Percentiles rank a stretch among this genome's conserved stretches.
Evolutionary conservation across 2,888 invertebrate species (phyloP).

Genomic region (Morpho achilles): DNA sequence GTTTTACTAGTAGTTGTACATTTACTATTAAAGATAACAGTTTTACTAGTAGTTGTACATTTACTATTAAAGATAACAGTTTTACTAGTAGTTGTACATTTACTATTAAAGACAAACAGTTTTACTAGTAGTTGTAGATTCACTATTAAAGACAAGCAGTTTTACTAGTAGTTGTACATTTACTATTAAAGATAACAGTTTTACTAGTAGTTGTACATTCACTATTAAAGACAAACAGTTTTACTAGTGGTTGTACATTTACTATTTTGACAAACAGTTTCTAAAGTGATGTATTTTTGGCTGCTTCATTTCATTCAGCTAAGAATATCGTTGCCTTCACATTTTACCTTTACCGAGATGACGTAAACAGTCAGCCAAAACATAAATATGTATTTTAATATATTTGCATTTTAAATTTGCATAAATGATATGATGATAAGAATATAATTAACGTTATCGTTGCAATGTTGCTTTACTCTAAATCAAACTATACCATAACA

Average conservation of each 20-base stretch:
- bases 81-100: too few relatives aligned
- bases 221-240: too few relatives aligned
- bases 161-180: too few relatives aligned
- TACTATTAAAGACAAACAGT: too few relatives aligned
- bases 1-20: too few relatives aligned
- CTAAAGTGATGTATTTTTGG: not conserved
- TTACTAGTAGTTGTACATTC: too few relatives aligned
- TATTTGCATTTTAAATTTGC: constrained; percentile 4
- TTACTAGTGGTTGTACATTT: not conserved
- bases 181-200: too few relatives aligned
- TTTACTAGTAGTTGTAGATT: too few relatives aligned
- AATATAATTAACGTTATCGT: too few relatives aligned
- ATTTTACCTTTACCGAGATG: constrained; percentile 1
- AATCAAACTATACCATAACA: not conserved
- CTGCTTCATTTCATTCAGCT: not conserved
- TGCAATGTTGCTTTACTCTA: not conserved
- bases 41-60: not conserved
- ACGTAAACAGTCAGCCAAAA: not conserved
- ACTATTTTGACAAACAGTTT: not conserved
- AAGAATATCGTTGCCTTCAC: not conserved
- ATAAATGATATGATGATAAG: not conserved
- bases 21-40: too few relatives aligned
- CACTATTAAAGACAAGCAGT: too few relatives aligned
- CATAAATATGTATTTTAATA: not conserved
- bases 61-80: not conserved